phyloP scores from a whole-genome alignment of 2,888 invertebrate genomes.

The Acanthosoma haemorrhoidale region DNA sequence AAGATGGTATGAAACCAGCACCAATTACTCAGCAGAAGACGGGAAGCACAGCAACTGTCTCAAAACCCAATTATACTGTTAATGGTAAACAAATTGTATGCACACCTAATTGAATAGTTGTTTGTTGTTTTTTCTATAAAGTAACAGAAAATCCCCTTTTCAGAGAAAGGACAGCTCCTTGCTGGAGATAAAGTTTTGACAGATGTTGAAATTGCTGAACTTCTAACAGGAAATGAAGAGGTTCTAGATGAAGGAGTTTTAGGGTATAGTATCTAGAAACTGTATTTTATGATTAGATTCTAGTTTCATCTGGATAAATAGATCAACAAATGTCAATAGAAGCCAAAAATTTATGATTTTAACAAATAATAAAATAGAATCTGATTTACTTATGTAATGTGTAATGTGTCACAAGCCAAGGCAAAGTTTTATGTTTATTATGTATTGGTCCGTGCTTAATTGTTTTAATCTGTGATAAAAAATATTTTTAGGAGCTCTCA shows the following conservation, averaged over 20 bases:
- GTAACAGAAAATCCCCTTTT: background rate
- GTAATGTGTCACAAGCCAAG: too few species aligned
- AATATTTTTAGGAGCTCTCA: too few species aligned
- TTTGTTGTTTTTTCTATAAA: too few species aligned
- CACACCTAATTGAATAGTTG: too few species aligned
- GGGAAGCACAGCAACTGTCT: background rate
- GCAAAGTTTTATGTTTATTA: too few species aligned
- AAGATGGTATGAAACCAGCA: background rate
- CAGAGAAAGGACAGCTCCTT: conserved; percentile 22
- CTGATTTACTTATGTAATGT: too few species aligned
- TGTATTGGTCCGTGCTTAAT: too few species aligned
- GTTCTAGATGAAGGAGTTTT: conserved; percentile 62
- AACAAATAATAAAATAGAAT: too few species aligned
- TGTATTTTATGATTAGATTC: background rate
- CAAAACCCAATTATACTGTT: conserved; percentile 6
- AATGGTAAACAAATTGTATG: conserved; percentile 15
- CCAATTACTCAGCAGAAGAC: background rate
- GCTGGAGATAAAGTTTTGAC: conserved; percentile 46
- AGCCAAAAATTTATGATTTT: too few species aligned
- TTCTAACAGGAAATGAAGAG: conserved; percentile 64
- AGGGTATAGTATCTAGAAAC: conserved; percentile 50
- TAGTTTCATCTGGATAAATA: too few species aligned
- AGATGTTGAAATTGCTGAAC: conserved; percentile 61
- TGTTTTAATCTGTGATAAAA: too few species aligned
- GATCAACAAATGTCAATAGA: too few species aligned